A percentile compares a stretch with the other conserved stretches of the same genome.
phyloP scores from a whole-genome alignment of 2,888 invertebrate species.

The Hirtodrosophila histrioides region DNA sequence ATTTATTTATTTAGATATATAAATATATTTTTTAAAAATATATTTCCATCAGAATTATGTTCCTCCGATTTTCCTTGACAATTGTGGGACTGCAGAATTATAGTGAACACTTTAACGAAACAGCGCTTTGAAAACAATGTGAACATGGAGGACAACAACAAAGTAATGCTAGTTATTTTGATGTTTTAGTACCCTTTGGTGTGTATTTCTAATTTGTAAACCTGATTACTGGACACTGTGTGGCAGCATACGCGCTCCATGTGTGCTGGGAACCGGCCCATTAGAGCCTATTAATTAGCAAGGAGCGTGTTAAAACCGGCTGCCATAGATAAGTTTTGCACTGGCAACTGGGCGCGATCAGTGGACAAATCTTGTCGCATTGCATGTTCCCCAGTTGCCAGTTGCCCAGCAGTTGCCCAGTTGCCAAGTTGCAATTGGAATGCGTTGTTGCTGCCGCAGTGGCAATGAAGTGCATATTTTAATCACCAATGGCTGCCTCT shows the following conservation, averaged over 20 bases:
- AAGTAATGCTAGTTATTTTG: constrained; percentile 9
- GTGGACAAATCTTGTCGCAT: constrained; percentile 68
- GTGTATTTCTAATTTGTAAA: constrained; percentile 34
- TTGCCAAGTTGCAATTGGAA: constrained; percentile 29
- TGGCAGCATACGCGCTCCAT: constrained; percentile 16
- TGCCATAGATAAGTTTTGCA: constrained; percentile 53
- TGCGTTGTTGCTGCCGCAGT: constrained; percentile 35
- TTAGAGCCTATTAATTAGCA: constrained; percentile 72
- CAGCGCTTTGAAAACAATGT: too few species aligned
- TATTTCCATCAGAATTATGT: too few species aligned
- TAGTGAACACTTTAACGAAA: too few species aligned
- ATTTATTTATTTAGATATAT: too few species aligned
- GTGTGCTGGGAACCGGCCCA: constrained; percentile 54
- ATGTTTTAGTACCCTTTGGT: constrained; percentile 4
- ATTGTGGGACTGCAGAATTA: too few species aligned
- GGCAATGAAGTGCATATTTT: constrained; percentile 78
- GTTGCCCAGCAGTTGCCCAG: constrained; percentile 10
- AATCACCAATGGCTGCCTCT: constrained; percentile 78
- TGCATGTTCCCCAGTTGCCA: constrained; percentile 52
- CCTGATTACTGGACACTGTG: constrained; percentile 23
- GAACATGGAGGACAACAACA: too few species aligned
- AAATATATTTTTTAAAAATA: too few species aligned
- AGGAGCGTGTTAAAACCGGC: constrained; percentile 72
- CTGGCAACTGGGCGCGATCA: constrained; percentile 45
- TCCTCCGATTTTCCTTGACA: too few species aligned